Conservation (phyloP, 2,797 vertebrate genomes). For the Catostomus latipinnis region DNA sequence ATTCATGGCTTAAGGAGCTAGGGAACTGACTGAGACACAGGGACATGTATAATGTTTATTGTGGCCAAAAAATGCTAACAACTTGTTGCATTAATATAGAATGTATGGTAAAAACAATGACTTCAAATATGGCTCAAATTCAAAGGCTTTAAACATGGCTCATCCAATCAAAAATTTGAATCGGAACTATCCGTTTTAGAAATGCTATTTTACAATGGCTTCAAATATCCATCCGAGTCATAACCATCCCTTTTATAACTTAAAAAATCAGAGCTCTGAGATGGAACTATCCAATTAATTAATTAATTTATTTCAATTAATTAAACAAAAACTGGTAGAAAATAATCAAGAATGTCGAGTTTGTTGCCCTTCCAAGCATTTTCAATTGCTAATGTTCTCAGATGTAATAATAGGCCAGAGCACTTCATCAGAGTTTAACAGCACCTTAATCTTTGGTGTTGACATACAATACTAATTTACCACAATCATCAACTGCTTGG, state of each 20-base stretch:
- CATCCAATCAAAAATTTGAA: too few relatives aligned
- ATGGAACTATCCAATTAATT: too few relatives aligned
- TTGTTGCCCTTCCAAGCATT: not conserved
- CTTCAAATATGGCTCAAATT: too few relatives aligned
- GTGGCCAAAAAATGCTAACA: too few relatives aligned
- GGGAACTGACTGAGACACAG: too few relatives aligned
- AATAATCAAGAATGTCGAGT: not conserved
- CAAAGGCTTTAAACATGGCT: too few relatives aligned
- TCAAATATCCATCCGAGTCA: not conserved
- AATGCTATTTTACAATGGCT: not conserved
- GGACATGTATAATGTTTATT: too few relatives aligned
- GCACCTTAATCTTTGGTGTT: not conserved
- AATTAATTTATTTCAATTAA: too few relatives aligned
- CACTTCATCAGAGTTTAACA: conserved; percentile 16
- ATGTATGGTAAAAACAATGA: too few relatives aligned
- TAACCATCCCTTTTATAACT: not conserved
- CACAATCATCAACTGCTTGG: conserved; percentile 1
- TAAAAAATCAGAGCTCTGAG: not conserved
- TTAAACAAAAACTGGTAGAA: not conserved
- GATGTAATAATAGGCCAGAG: not conserved
- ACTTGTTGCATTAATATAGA: too few relatives aligned
- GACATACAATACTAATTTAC: conserved; percentile 19
- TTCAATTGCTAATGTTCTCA: not conserved
- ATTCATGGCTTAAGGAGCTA: too few relatives aligned
- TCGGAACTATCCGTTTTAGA: too few relatives aligned